phyloP scores from a whole-genome alignment of 2,888 invertebrate species.

The Pachydiplax longipennis region DNA sequence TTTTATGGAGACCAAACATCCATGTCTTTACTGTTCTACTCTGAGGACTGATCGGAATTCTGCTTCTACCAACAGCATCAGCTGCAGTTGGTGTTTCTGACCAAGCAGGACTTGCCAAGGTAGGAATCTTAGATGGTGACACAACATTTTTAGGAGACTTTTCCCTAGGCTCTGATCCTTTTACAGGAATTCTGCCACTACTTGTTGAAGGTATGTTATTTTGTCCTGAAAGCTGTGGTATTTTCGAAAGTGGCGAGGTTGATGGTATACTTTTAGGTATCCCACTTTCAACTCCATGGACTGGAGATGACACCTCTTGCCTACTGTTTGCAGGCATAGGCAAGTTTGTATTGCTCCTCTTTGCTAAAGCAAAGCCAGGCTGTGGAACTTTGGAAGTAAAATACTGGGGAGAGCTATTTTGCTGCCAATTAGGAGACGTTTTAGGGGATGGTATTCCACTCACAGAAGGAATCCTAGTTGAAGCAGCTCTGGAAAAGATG shows the following conservation, averaged over 20 bases:
- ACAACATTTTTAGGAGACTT: background rate
- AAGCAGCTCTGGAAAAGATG: background rate
- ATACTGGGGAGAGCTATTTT: background rate
- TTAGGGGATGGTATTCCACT: background rate
- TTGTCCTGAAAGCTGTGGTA: background rate
- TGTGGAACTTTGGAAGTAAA: slow-evolving; percentile 45
- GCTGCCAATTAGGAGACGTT: background rate
- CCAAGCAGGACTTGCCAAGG: background rate
- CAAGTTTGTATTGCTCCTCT: slow-evolving; percentile 44
- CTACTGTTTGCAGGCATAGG: slow-evolving; percentile 44
- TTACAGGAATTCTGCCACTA: slow-evolving; percentile 41
- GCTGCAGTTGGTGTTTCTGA: background rate
- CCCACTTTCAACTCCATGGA: background rate
- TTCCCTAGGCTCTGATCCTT: slow-evolving; percentile 2
- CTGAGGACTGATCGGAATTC: slow-evolving; percentile 12
- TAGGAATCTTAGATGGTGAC: slow-evolving; percentile 5
- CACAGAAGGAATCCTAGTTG: slow-evolving; percentile 31
- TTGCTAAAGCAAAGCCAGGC: slow-evolving; percentile 47
- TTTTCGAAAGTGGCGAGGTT: background rate
- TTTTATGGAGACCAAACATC: slow-evolving; percentile 66
- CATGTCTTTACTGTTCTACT: slow-evolving; percentile 54
- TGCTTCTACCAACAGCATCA: background rate
- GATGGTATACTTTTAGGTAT: background rate
- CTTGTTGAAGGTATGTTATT: background rate
- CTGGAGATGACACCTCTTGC: background rate